Base-by-base conservation (phyloP, 2,888 invertebrate genomes). In the Oasisia sp. region DNA sequence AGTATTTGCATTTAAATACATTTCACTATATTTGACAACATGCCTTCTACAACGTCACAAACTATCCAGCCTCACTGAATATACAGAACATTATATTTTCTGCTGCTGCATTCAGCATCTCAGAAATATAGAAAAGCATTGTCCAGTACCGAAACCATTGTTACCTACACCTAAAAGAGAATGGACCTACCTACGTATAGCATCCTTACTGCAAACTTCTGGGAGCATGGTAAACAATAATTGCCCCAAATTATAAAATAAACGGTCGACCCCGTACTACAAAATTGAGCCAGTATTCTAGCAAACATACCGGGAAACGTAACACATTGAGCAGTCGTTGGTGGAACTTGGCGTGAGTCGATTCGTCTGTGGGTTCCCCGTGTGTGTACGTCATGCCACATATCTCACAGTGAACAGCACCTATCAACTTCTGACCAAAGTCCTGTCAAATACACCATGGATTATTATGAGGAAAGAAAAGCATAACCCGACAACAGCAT, bases 351-450 rank as follows among this genome's bases (percentile, higher is more conserved):
- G 93, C 92, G 92, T 96, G 96, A n/a, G 94, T 94, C 0, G 95
- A 93, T 91, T 96, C 95, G 93, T 96, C 96, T 4, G 93, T 93
- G 0, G 94, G 94, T 32, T 95, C 95, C 0, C 94, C 95, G 90
- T 94, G 94, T 45, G 94, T 94, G 93, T 96, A 96, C 19, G 95
- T 95, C 96, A 96, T 95, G 1, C 95, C 95, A 94, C 96, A 96
- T 8, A 94, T 94, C 19, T 94, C 94, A 94, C 96, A 96, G 93
- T 95, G 95, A 9, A 94, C 94, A 7, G 95, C 94, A n/a, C 95
- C 96, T 92, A 94, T 94, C 92, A 94, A 93, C 93, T 95, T 95
- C 94, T 96, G 96, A 74, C 96, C 96, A 92, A 95, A 95, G 95
- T 96, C 96, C 96, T 96, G 92, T 7, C 38, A 38, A 93, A 93